phyloP scores from a whole-genome alignment of 2,113 vertebrate species.

The Cranoglanis bouderius region DNA sequence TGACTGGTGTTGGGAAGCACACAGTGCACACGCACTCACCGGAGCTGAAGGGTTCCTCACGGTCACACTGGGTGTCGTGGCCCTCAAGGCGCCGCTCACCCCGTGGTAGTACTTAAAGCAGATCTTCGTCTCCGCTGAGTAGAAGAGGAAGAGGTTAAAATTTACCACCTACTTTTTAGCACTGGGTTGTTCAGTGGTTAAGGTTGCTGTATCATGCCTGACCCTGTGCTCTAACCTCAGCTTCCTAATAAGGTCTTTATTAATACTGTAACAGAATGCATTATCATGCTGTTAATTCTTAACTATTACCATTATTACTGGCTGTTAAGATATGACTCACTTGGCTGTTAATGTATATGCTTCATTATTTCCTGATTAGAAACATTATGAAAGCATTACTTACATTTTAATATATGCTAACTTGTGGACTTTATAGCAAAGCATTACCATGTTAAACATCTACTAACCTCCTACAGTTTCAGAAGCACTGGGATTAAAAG shows the following conservation, averaged over 20 bases:
- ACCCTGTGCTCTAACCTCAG: not conserved
- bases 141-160: constrained; percentile 48
- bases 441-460: not conserved
- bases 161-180: not conserved
- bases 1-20: not conserved
- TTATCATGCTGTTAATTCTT: not conserved
- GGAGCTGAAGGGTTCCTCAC: constrained; percentile 85
- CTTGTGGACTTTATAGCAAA: not conserved
- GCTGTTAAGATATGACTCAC: not conserved
- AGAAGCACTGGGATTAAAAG: not conserved
- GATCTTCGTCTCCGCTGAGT: constrained; percentile 87
- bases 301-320: not conserved
- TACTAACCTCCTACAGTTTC: not conserved
- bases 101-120: constrained; percentile 93
- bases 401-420: not conserved
- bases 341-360: not conserved
- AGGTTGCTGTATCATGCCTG: not conserved
- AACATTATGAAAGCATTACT: not conserved
- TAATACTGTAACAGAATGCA: not conserved
- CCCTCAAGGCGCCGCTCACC: constrained; percentile 81
- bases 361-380: not conserved
- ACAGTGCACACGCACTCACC: constrained; percentile 70
- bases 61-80: constrained; percentile 84
- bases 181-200: not conserved
- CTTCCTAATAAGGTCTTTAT: not conserved